A percentile compares a stretch with the other conserved stretches of the same genome.
phyloP scores from a whole-genome alignment of 2,113 vertebrate species.

The Prochilodus magdalenae region DNA sequence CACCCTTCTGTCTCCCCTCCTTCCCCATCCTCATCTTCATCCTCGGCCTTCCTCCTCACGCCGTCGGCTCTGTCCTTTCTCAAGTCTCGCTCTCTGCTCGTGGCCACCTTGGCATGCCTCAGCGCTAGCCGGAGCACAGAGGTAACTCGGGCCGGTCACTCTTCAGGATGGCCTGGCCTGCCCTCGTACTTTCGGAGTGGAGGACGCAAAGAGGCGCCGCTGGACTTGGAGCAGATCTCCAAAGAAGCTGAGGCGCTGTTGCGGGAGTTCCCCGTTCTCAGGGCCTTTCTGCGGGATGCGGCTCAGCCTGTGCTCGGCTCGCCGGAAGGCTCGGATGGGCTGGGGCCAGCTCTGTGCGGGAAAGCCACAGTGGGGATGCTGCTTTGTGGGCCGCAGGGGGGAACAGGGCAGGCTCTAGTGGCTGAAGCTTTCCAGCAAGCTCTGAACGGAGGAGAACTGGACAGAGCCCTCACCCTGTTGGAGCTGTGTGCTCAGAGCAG shows the following conservation, averaged over 20 bases:
- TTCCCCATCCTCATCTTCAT: constrained; percentile 37
- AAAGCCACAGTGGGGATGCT: constrained; percentile 78
- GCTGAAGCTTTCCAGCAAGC: constrained; percentile 84
- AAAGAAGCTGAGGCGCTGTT: constrained; percentile 85
- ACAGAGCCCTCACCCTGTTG: constrained; percentile 81
- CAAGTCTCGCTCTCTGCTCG: constrained; percentile 84
- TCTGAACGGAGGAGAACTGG: constrained; percentile 79
- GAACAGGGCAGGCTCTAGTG: constrained; percentile 72
- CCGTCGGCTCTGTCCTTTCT: constrained; percentile 87
- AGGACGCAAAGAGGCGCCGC: constrained; percentile 80
- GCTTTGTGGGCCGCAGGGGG: constrained; percentile 85
- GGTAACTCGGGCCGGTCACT: constrained; percentile 51
- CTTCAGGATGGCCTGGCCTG: constrained; percentile 78
- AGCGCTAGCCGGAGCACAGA: constrained; percentile 73
- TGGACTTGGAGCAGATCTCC: constrained; percentile 86
- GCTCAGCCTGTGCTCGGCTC: constrained; percentile 78
- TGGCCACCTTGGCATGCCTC: constrained; percentile 85
- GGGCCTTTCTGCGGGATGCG: constrained; percentile 80
- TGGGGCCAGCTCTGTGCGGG: constrained; percentile 79
- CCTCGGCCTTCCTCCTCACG: constrained; percentile 80
- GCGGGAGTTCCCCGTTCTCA: constrained; percentile 84
- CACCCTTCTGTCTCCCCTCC: constrained; percentile 53
- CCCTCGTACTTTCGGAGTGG: constrained; percentile 85
- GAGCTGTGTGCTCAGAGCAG: constrained; percentile 82
- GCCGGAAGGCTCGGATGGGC: constrained; percentile 51